Evolutionary conservation across 2,888 invertebrate species (phyloP).

Genomic region (Cephus rjabovi): DNA sequence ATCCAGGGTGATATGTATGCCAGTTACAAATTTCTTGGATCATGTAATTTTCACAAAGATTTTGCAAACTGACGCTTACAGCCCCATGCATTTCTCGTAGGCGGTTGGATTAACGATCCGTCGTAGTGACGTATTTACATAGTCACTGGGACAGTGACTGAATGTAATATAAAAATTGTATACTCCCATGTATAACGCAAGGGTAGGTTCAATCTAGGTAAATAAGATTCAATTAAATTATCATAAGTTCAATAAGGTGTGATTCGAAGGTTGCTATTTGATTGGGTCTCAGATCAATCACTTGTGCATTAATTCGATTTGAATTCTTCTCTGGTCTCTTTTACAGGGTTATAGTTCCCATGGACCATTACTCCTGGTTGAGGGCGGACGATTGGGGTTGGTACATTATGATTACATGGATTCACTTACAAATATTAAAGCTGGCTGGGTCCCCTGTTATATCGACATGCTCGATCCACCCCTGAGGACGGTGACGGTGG

Average conservation of each 20-base stretch:
- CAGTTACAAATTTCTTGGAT: not conserved
- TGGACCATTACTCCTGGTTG: constrained; percentile 3
- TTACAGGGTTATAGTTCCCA: constrained; percentile 2
- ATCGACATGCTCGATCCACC: constrained; percentile 20
- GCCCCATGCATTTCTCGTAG: not conserved
- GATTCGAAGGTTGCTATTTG: constrained; percentile 9
- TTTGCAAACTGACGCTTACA: not conserved
- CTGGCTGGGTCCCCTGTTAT: constrained; percentile 10
- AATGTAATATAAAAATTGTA: not conserved
- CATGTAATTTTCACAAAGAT: not conserved
- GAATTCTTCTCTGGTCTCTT: constrained; percentile 21
- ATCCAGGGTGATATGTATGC: not conserved
- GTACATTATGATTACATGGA: constrained; percentile 3
- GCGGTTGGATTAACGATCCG: not conserved
- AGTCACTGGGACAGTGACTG: not conserved
- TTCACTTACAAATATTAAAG: constrained; percentile 27
- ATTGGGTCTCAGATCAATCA: constrained; percentile 10
- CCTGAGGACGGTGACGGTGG: constrained; percentile 21
- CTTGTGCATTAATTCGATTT: constrained; percentile 36
- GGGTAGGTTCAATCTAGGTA: constrained; percentile 14
- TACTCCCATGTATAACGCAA: not conserved
- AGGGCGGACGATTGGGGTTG: not conserved
- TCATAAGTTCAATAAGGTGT: constrained; percentile 17
- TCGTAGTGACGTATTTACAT: not conserved
- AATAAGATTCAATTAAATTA: constrained; percentile 23